Conservation (phyloP, 2,113 vertebrate species). For the Tangachromis dhanisi region DNA sequence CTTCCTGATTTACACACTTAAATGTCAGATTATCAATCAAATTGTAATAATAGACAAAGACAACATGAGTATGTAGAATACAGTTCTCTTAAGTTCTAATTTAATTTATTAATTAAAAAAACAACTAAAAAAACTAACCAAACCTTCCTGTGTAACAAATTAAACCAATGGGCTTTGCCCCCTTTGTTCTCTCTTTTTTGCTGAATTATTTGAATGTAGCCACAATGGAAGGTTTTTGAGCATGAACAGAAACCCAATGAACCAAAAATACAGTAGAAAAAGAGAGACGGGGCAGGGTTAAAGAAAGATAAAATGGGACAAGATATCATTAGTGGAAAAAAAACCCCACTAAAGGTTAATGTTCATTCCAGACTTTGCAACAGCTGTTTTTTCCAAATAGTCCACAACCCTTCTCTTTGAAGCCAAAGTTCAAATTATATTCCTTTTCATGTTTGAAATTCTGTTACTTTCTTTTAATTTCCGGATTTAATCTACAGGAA, state of each 20-base stretch:
- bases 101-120: accelerated
- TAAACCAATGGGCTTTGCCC: background rate
- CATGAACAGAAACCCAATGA: background rate
- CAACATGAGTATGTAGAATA: background rate
- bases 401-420: background rate
- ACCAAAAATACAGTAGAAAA: background rate
- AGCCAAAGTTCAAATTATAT: background rate
- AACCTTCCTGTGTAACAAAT: background rate
- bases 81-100: background rate
- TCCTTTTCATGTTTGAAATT: background rate
- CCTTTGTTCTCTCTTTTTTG: background rate
- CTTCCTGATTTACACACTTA: background rate
- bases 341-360: accelerated
- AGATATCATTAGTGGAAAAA: background rate
- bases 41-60: background rate
- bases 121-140: background rate
- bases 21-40: background rate
- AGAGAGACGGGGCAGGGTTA: background rate
- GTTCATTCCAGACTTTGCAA: background rate
- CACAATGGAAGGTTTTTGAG: background rate
- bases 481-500: accelerated
- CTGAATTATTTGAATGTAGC: background rate
- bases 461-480: background rate
- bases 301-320: background rate
- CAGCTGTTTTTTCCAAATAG: background rate